Conservation (phyloP, 2,888 invertebrate genomes). For the Opisthograptis luteolata region DNA sequence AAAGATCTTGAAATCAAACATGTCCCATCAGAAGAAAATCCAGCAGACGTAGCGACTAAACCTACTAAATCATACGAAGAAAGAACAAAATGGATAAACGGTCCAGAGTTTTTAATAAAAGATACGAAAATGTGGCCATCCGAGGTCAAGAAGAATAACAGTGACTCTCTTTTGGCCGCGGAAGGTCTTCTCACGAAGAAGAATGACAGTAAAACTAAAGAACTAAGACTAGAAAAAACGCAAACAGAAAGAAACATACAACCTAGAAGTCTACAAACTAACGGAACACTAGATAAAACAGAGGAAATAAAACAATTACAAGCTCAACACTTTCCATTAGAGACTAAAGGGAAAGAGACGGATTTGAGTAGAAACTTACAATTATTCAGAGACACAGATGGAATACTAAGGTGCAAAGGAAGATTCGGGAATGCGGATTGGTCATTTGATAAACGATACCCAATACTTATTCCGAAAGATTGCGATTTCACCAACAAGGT, state of each 20-base stretch:
- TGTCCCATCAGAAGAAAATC: conserved; percentile 18
- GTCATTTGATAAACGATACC: conserved; percentile 2
- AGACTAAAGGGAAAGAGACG: background rate
- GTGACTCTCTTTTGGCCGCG: background rate
- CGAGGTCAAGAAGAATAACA: background rate
- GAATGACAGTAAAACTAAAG: too few relatives aligned
- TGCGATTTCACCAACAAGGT: conserved; percentile 1
- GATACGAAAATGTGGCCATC: conserved; percentile 4
- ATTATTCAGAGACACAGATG: background rate
- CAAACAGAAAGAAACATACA: background rate
- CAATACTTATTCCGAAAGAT: conserved; percentile 2
- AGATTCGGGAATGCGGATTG: conserved; percentile 1
- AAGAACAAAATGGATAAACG: background rate
- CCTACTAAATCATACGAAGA: conserved; percentile 1
- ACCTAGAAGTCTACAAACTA: background rate
- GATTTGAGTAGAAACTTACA: background rate
- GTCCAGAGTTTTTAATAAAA: conserved; percentile 22
- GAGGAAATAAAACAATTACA: background rate
- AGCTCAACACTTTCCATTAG: background rate
- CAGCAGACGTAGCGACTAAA: conserved; percentile 13
- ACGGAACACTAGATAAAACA: background rate
- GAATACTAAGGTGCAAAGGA: background rate
- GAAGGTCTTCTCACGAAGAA: too few relatives aligned
- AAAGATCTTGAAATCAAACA: conserved; percentile 24
- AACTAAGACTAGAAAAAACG: background rate